Conservation (phyloP, 2,113 vertebrate genomes). For the Piaya cayana region DNA sequence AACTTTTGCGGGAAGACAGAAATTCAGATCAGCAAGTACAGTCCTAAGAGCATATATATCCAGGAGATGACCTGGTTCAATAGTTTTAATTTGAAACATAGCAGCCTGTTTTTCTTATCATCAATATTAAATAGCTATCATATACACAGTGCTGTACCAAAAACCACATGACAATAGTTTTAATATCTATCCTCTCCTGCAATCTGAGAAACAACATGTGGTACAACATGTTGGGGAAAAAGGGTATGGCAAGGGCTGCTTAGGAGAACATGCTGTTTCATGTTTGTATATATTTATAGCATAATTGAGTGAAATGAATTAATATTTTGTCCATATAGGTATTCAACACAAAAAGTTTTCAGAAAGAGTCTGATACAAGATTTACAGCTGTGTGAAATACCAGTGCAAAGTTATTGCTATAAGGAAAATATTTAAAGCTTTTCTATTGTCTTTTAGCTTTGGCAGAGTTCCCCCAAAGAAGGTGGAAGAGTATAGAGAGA, state of each 20-base stretch:
- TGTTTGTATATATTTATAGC: not conserved
- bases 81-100: not conserved
- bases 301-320: not conserved
- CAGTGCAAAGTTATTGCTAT: not conserved
- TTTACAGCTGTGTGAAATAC: not conserved
- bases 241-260: not conserved
- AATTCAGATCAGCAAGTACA: not conserved
- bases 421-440: not conserved
- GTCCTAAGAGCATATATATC: not conserved
- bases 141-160: not conserved
- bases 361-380: not conserved
- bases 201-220: not conserved
- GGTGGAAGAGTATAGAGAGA: not conserved
- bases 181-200: not conserved
- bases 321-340: not conserved
- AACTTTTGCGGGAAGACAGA: constrained; percentile 4
- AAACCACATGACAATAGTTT: not conserved
- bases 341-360: not conserved
- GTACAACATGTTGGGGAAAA: not conserved
- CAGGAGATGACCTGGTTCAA: not conserved
- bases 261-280: not conserved
- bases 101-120: not conserved
- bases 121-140: not conserved
- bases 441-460: not conserved
- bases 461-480: not conserved